Percentiles rank a stretch among this genome's conserved stretches.
Evolutionary conservation across 2,797 vertebrate genomes (phyloP).

Genomic region (Echiichthys vipera): DNA sequence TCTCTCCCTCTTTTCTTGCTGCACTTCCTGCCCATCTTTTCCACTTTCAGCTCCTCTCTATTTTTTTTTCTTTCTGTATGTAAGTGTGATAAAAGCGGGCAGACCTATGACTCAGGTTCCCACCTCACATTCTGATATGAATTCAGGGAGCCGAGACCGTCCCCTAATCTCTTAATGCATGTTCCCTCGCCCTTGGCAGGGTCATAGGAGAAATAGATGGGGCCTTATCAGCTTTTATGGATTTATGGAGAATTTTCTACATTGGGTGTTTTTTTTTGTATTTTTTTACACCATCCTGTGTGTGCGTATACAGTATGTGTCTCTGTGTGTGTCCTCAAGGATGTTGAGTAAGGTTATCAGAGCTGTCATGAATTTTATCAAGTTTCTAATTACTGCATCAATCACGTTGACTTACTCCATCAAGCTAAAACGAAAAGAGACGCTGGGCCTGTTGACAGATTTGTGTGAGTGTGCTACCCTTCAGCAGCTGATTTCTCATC

Average conservation of each 20-base stretch:
- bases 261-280: constrained; percentile 24
- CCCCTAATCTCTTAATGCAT: constrained; percentile 85
- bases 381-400: constrained; percentile 71
- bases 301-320: constrained; percentile 25
- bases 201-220: constrained; percentile 81
- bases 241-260: constrained; percentile 81
- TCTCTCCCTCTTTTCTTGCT: constrained; percentile 36
- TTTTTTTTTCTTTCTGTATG: constrained; percentile 39
- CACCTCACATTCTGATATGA: constrained; percentile 72
- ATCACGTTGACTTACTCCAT: constrained; percentile 57
- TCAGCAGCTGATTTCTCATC: constrained; percentile 4
- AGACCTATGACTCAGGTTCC: constrained; percentile 73
- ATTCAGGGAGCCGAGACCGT: constrained; percentile 71
- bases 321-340: constrained; percentile 45
- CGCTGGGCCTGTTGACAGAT: constrained; percentile 6
- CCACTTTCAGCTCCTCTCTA: constrained; percentile 19
- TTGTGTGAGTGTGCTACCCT: constrained; percentile 27
- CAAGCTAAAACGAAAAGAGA: constrained; percentile 32
- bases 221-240: constrained; percentile 83
- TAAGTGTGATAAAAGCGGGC: constrained; percentile 76
- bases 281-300: constrained; percentile 14
- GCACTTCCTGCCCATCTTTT: constrained; percentile 25
- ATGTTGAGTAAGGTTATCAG: constrained; percentile 66
- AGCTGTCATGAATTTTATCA: constrained; percentile 53
- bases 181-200: constrained; percentile 83